Evolutionary conservation across 2,888 invertebrate genomes (phyloP).

Genomic region (Endotricha flammealis): DNA sequence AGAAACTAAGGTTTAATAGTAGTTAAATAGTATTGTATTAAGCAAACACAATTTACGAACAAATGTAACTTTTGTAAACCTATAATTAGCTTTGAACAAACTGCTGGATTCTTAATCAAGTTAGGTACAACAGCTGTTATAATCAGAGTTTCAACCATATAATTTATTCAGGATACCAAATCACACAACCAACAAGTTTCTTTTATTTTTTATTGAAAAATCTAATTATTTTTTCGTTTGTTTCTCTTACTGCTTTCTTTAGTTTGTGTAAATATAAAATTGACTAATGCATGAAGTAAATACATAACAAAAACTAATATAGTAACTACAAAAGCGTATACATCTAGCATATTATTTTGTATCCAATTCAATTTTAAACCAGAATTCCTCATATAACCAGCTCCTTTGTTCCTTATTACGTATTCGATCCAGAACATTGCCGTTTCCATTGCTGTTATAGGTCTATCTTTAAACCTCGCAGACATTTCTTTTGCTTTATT

Average conservation of each 20-base stretch:
- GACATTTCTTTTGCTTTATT: constrained; percentile 57
- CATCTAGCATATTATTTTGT: constrained; percentile 61
- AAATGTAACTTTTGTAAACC: too few relatives aligned
- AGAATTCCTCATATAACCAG: constrained; percentile 68
- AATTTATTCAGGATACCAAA: too few relatives aligned
- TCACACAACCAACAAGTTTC: too few relatives aligned
- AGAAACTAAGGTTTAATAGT: neutral
- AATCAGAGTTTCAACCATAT: too few relatives aligned
- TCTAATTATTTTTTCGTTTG: constrained; percentile 13
- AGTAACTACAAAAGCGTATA: constrained; percentile 44
- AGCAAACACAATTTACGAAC: too few relatives aligned
- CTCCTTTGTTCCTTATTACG: constrained; percentile 75
- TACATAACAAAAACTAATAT: constrained; percentile 19
- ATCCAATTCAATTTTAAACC: constrained; percentile 59
- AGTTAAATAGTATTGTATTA: too few relatives aligned
- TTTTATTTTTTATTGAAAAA: too few relatives aligned
- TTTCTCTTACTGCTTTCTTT: neutral
- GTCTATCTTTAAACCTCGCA: constrained; percentile 71
- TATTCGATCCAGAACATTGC: constrained; percentile 79
- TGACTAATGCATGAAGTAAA: constrained; percentile 16
- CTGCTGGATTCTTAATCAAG: too few relatives aligned
- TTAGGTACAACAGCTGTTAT: too few relatives aligned
- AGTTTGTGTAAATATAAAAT: neutral
- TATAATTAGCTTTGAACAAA: too few relatives aligned
- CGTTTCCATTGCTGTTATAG: constrained; percentile 64